Percentiles rank a stretch among this genome's conserved stretches.
phyloP scores from a whole-genome alignment of 1,140 invertebrate species.

The Drosophila malerkotliana region DNA sequence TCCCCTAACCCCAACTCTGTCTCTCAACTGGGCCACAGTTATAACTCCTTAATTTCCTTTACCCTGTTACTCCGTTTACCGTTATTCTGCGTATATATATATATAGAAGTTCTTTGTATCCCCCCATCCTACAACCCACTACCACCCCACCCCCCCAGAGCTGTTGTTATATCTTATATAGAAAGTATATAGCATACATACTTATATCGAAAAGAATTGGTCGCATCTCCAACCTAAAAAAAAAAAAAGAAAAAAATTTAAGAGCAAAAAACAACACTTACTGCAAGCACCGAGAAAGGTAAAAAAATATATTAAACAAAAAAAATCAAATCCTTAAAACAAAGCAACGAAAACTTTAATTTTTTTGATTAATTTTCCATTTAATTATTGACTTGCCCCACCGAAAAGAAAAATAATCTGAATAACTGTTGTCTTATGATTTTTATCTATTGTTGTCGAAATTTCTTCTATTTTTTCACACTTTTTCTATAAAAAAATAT shows the following conservation, averaged over 20 bases:
- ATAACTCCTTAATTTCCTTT: conserved; percentile 26
- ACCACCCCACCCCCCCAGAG: conserved; percentile 21
- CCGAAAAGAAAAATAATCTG: neutral
- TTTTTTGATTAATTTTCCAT: conserved; percentile 49
- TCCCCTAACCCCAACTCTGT: neutral
- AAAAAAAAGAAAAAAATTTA: conserved; percentile 28
- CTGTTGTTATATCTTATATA: conserved; percentile 59
- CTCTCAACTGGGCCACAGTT: conserved; percentile 10
- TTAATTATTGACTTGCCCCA: conserved; percentile 18
- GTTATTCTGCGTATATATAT: conserved; percentile 16
- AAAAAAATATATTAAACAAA: conserved; percentile 59
- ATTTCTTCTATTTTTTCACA: neutral
- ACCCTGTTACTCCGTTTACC: neutral
- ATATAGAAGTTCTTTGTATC: conserved; percentile 33
- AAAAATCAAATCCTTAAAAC: conserved; percentile 26
- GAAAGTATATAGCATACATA: conserved; percentile 62
- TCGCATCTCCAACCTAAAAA: conserved; percentile 36
- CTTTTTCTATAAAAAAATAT: no score
- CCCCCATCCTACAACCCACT: conserved; percentile 17
- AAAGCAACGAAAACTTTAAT: conserved; percentile 33
- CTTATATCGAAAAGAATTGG: conserved; percentile 63
- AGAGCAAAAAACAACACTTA: conserved; percentile 77
- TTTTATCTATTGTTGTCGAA: neutral
- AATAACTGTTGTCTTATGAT: neutral
- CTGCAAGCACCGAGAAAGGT: conserved; percentile 83